Conservation (phyloP, 2,113 vertebrate species). For the Caracal caracal region DNA sequence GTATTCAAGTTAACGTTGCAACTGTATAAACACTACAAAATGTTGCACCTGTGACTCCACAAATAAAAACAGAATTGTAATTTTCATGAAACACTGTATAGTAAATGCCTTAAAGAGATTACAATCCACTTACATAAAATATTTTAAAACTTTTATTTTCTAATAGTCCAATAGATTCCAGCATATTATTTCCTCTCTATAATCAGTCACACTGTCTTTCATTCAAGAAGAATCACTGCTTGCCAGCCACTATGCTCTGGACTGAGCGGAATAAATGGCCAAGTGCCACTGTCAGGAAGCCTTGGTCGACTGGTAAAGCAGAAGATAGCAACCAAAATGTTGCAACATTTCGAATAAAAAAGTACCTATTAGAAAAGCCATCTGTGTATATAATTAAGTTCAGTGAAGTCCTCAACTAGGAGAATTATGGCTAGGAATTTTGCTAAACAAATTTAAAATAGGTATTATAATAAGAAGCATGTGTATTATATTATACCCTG, state of each 20-base stretch:
- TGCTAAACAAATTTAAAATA: conserved; percentile 61
- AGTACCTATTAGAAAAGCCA: conserved; percentile 7
- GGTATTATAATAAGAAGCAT: conserved; percentile 61
- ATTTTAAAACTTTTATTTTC: not conserved
- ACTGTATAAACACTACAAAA: not conserved
- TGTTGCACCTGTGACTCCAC: not conserved
- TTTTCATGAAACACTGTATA: not conserved
- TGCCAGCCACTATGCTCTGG: not conserved
- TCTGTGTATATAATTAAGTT: not conserved
- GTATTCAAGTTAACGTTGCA: not conserved
- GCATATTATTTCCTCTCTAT: not conserved
- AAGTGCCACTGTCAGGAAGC: not conserved
- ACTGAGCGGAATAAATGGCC: not conserved
- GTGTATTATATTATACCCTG: conserved; percentile 41
- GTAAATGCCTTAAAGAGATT: not conserved
- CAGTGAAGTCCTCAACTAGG: not conserved
- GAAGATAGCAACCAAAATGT: not conserved
- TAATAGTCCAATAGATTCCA: not conserved
- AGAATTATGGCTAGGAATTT: conserved; percentile 54
- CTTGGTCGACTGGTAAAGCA: not conserved
- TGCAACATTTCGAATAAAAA: not conserved
- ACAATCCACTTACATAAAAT: not conserved
- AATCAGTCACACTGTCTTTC: not conserved
- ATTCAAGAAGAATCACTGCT: not conserved
- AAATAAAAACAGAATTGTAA: conserved; percentile 38